Conservation (phyloP, 2,797 vertebrate genomes). For the Pangasius macronema region DNA sequence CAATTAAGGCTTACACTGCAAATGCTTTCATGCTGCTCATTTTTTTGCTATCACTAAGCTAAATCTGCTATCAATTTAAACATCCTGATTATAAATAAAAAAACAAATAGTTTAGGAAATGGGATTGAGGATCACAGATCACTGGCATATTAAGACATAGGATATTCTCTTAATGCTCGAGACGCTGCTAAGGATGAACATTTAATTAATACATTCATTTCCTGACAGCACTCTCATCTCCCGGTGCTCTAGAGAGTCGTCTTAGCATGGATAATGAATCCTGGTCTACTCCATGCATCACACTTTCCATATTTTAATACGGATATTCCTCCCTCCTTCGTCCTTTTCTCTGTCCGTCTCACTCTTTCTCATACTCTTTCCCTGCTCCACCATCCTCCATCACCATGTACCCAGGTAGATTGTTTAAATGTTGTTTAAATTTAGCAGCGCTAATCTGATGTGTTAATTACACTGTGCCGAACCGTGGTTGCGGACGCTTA, state of each 20-base stretch:
- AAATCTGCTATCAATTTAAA: constrained; percentile 17
- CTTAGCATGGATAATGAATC: constrained; percentile 50
- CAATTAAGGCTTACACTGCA: constrained; percentile 13
- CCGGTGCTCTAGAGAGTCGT: constrained; percentile 27
- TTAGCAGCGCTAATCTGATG: constrained; percentile 67
- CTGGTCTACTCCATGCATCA: constrained; percentile 31
- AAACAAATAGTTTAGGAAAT: background rate
- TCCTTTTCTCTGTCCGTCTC: constrained; percentile 42
- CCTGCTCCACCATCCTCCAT: constrained; percentile 11
- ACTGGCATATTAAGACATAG: constrained; percentile 21
- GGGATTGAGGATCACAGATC: background rate
- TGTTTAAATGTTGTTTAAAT: constrained; percentile 64
- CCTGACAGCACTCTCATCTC: constrained; percentile 46
- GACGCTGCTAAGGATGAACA: constrained; percentile 26
- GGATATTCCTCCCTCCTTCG: constrained; percentile 26
- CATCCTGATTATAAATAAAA: background rate
- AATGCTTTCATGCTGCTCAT: constrained; percentile 33
- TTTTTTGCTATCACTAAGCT: constrained; percentile 22
- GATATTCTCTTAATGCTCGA: constrained; percentile 27
- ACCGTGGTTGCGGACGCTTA: constrained; percentile 40
- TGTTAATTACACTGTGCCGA: constrained; percentile 65
- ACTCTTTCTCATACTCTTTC: background rate
- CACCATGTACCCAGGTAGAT: constrained; percentile 62
- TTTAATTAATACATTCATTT: constrained; percentile 56
- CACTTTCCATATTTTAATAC: constrained; percentile 44